phyloP scores from a whole-genome alignment of 2,113 vertebrate species.

The Sebastes schlegelii region DNA sequence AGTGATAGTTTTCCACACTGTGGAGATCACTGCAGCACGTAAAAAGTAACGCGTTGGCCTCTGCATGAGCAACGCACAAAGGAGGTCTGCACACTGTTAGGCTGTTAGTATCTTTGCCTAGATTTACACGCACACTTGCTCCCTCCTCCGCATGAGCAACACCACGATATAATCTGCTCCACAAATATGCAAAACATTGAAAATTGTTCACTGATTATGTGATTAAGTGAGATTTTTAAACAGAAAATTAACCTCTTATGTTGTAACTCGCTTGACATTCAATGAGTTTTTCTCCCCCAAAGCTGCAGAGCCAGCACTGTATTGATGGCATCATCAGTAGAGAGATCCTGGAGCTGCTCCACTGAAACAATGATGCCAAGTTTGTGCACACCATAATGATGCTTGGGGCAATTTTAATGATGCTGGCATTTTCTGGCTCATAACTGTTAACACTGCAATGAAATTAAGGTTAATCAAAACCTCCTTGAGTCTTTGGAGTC shows the following conservation, averaged over 20 bases:
- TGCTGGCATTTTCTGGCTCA: conserved; percentile 19
- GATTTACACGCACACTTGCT: not conserved
- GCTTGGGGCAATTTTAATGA: conserved; percentile 22
- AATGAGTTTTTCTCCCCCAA: not conserved
- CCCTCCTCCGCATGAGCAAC: not conserved
- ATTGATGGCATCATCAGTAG: conserved; percentile 14
- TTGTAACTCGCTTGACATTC: conserved; percentile 6
- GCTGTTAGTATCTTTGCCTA: not conserved
- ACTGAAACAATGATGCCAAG: conserved; percentile 20
- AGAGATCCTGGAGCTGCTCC: not conserved
- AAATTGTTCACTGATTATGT: not conserved
- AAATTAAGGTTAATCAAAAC: conserved; percentile 25
- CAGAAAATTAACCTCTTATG: not conserved
- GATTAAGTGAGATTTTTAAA: not conserved
- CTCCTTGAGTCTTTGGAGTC: not conserved
- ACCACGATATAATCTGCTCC: not conserved
- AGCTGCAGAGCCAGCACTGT: conserved; percentile 23
- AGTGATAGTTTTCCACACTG: conserved; percentile 34
- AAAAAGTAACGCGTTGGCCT: conserved; percentile 4
- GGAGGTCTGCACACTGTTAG: not conserved
- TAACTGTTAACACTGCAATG: conserved; percentile 6
- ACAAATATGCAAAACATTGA: not conserved
- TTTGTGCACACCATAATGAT: conserved; percentile 23
- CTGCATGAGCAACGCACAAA: not conserved
- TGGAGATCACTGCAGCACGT: conserved; percentile 21